phyloP scores from a whole-genome alignment of 1,140 invertebrate genomes.

The Batillaria attramentaria region DNA sequence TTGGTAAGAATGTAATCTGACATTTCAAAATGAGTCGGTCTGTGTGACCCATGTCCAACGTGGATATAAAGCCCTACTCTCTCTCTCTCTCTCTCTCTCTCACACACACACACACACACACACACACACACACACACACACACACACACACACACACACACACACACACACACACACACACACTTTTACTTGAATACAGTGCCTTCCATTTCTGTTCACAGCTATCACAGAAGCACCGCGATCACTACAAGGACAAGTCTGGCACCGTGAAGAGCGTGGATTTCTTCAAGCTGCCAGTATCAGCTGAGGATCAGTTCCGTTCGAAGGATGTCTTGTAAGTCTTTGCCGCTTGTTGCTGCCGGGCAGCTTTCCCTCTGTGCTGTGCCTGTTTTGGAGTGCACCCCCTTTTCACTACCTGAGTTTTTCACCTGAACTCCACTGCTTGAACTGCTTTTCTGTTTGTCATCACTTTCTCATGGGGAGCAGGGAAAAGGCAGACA shows the following conservation, averaged over 20 bases:
- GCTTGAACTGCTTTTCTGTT: too few relatives aligned
- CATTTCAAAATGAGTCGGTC: not conserved
- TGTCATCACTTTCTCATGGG: too few relatives aligned
- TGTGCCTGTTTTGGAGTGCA: too few relatives aligned
- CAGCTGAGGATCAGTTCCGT: conserved; percentile 66
- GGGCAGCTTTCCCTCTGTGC: too few relatives aligned
- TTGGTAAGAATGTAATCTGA: not conserved
- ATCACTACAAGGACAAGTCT: conserved; percentile 69
- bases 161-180: not conserved
- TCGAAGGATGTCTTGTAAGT: conserved; percentile 69
- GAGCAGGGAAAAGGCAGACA: too few relatives aligned
- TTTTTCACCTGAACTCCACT: too few relatives aligned
- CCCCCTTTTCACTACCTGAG: too few relatives aligned
- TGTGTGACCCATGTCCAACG: not conserved
- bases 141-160: not conserved
- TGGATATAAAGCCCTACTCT: not conserved
- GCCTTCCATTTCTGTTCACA: conserved; percentile 48
- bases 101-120: not conserved
- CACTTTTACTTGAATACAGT: not conserved
- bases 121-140: not conserved
- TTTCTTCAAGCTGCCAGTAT: conserved; percentile 66
- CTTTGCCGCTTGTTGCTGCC: too few relatives aligned
- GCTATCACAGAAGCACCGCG: conserved; percentile 68
- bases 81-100: not conserved
- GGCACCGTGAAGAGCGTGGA: conserved; percentile 65